Percentiles rank a stretch among this genome's conserved stretches.
phyloP scores from a whole-genome alignment of 2,888 invertebrate genomes.

The Hirtodrosophila trivittata region DNA sequence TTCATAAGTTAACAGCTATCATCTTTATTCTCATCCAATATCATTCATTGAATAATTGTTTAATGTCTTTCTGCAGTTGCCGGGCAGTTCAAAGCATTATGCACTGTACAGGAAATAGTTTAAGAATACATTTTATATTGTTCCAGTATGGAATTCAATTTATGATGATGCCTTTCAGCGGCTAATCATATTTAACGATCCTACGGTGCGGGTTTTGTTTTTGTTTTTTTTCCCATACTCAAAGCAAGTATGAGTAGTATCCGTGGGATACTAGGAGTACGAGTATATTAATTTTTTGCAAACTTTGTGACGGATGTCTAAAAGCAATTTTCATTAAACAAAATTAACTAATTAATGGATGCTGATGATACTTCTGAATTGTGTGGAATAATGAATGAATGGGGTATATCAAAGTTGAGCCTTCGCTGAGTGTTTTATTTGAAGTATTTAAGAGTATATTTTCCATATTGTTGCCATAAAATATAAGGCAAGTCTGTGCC shows the following conservation, averaged over 20 bases:
- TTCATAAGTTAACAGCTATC: conserved; percentile 10
- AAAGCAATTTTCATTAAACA: conserved; percentile 17
- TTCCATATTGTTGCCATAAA: conserved; percentile 47
- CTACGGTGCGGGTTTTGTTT: too few species aligned
- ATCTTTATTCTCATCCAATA: conserved; percentile 6
- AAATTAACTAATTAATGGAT: conserved; percentile 30
- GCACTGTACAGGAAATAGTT: conserved; percentile 36
- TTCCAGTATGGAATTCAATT: conserved; percentile 39
- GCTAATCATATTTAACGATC: conserved; percentile 47
- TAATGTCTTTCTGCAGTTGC: conserved; percentile 41
- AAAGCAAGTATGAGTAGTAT: conserved; percentile 10
- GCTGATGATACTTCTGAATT: conserved; percentile 5
- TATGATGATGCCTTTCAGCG: conserved; percentile 60
- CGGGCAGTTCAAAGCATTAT: conserved; percentile 56
- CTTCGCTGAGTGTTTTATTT: conserved; percentile 35
- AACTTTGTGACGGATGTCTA: conserved; percentile 18
- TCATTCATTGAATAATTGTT: conserved; percentile 22
- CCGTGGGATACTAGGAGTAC: conserved; percentile 1
- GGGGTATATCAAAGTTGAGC: conserved; percentile 33
- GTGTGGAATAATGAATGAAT: conserved; percentile 7
- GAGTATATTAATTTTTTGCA: conserved; percentile 19
- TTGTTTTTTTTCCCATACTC: too few species aligned
- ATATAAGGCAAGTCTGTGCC: too few species aligned
- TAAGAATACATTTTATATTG: conserved; percentile 28
- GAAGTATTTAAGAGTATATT: conserved; percentile 34